phyloP scores from a whole-genome alignment of 2,888 invertebrate genomes.

The Petrophora chlorosata region DNA sequence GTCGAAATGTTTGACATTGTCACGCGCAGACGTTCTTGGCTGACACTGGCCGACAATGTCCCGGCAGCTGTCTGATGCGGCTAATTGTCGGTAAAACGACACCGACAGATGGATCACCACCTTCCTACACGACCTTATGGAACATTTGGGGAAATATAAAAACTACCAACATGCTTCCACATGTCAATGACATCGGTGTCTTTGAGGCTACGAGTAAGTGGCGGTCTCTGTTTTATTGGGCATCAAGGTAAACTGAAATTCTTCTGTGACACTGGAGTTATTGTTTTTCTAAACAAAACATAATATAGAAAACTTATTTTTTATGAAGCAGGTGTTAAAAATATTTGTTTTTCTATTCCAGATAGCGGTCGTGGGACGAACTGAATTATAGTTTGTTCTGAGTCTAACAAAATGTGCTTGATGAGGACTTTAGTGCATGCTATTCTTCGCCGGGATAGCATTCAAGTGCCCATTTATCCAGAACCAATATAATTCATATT shows the following conservation, averaged over 20 bases:
- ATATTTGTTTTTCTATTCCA: no score
- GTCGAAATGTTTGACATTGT: conserved; percentile 26
- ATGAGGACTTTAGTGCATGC: neutral
- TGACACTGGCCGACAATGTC: conserved; percentile 27
- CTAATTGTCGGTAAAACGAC: conserved; percentile 69
- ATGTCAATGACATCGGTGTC: conserved; percentile 53
- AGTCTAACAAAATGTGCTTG: no score
- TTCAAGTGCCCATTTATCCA: conserved; percentile 12
- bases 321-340: no score
- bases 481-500: conserved; percentile 22
- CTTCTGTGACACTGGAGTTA: conserved; percentile 11
- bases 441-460: neutral
- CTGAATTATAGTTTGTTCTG: no score
- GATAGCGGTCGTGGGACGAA: neutral
- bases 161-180: conserved; percentile 31
- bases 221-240: conserved; percentile 21
- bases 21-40: conserved; percentile 14
- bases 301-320: no score
- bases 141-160: conserved; percentile 50
- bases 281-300: conserved; percentile 5
- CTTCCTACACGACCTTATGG: conserved; percentile 51
- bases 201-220: conserved; percentile 25
- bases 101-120: conserved; percentile 57
- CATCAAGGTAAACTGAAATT: conserved; percentile 29
- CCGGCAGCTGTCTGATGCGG: conserved; percentile 62